Conservation (phyloP, 2,797 vertebrate species). For the Chelidonichthys spinosus region DNA sequence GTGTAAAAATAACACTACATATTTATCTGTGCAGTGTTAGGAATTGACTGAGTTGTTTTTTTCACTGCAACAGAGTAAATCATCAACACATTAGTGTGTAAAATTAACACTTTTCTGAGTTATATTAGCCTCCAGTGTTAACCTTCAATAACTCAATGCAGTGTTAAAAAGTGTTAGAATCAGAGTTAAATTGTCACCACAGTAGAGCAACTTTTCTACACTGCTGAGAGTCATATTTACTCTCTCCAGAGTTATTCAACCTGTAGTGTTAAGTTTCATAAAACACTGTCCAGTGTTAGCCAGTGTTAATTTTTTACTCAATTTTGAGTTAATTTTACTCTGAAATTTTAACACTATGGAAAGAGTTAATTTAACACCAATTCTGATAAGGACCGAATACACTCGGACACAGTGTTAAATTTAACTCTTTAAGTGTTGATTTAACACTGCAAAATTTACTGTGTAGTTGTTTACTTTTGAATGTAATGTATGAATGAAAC, state of each 20-base stretch:
- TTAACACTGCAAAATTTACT: constrained; percentile 1
- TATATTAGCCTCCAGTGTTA: too few species aligned
- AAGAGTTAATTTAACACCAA: constrained; percentile 35
- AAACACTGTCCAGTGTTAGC: constrained; percentile 15
- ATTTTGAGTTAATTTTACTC: constrained; percentile 38
- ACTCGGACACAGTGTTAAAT: constrained; percentile 27
- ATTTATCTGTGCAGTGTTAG: too few species aligned
- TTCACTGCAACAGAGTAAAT: too few species aligned
- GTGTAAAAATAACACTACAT: too few species aligned
- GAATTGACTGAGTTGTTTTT: too few species aligned
- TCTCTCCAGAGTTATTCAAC: constrained; percentile 38
- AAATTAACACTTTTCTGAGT: too few species aligned
- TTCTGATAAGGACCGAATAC: constrained; percentile 25
- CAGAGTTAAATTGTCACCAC: too few species aligned
- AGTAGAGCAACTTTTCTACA: not conserved
- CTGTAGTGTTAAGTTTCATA: constrained; percentile 22
- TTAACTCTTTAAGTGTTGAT: constrained; percentile 12
- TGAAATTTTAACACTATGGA: constrained; percentile 11
- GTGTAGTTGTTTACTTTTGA: not conserved
- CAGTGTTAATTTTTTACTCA: constrained; percentile 32
- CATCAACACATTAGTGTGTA: too few species aligned
- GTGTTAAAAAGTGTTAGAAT: too few species aligned
- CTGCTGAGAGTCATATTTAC: not conserved
- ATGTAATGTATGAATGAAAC: too few species aligned
- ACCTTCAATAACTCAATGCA: not conserved